Conservation (phyloP, 2,888 invertebrate genomes). For the Netelia virgata region DNA sequence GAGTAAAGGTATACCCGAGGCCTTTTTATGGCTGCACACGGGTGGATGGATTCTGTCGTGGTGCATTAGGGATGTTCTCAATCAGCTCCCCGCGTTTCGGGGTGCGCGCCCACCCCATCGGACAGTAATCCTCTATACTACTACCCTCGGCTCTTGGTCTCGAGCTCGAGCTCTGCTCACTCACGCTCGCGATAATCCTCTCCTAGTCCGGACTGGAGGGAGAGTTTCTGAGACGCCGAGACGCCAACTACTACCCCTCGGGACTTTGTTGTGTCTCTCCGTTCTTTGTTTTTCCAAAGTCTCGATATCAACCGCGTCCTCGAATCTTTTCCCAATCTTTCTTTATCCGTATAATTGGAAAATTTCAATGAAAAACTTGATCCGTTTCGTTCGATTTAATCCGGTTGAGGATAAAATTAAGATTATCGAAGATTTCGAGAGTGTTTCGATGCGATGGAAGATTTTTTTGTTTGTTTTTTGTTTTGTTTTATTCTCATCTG, state of each 20-base stretch:
- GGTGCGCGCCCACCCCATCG: constrained; percentile 79
- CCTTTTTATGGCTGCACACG: constrained; percentile 82
- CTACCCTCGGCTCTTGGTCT: constrained; percentile 68
- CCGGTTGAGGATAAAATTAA: background rate
- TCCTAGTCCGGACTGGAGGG: constrained; percentile 76
- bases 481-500: constrained; percentile 4
- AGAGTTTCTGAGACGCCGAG: constrained; percentile 52
- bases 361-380: background rate
- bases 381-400: background rate
- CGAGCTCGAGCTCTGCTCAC: constrained; percentile 45
- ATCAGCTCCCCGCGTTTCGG: constrained; percentile 84
- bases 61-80: constrained; percentile 87
- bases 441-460: background rate
- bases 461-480: background rate
- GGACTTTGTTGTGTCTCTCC: constrained; percentile 57
- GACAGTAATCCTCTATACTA: constrained; percentile 78
- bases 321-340: constrained; percentile 58
- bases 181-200: constrained; percentile 80
- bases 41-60: constrained; percentile 86
- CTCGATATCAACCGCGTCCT: constrained; percentile 77
- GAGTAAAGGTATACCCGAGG: constrained; percentile 67
- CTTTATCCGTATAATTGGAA: background rate
- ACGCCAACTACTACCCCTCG: constrained; percentile 58
- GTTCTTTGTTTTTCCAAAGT: constrained; percentile 80
- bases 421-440: background rate